Percentiles rank a stretch among this genome's conserved stretches.
These are phyloP conservation scores for Protomyctophum bolini DNA, from an alignment of 2,113 vertebrate genomes.

Conservation along the genomic window DNA sequence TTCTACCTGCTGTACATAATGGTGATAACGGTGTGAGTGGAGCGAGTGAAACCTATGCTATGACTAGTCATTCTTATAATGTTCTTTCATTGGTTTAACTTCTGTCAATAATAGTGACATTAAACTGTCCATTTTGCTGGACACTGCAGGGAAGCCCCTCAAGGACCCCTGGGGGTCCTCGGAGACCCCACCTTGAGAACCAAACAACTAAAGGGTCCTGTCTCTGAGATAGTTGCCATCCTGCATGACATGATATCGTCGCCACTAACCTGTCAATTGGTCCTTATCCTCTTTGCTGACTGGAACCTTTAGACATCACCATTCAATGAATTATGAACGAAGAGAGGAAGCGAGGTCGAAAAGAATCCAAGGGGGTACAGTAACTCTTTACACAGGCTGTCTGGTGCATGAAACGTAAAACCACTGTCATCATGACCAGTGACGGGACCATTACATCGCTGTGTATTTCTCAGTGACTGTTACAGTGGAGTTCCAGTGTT, in stretches of 20 bases:
- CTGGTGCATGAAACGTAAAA: slow-evolving; percentile 8
- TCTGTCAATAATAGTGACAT: too few species aligned
- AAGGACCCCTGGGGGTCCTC: too few species aligned
- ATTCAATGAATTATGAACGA: slow-evolving; percentile 11
- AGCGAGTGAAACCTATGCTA: too few species aligned
- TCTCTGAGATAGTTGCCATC: neutral
- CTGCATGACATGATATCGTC: slow-evolving; percentile 7
- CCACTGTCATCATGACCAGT: neutral
- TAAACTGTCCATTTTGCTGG: too few species aligned
- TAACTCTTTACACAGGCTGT: neutral
- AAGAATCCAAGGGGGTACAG: slow-evolving; percentile 5
- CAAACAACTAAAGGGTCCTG: too few species aligned
- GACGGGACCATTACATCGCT: neutral
- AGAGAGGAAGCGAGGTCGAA: neutral
- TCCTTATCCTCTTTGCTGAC: neutral
- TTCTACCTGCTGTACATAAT: too few species aligned
- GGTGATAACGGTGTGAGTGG: too few species aligned
- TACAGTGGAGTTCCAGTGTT: neutral
- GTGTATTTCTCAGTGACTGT: neutral
- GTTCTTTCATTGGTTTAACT: too few species aligned
- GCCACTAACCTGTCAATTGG: neutral
- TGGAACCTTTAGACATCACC: slow-evolving; percentile 13
- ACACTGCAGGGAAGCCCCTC: too few species aligned
- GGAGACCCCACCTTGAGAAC: too few species aligned
- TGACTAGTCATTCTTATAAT: too few species aligned